phyloP scores from a whole-genome alignment of 2,797 vertebrate genomes.

The Loriculus beryllinus region DNA sequence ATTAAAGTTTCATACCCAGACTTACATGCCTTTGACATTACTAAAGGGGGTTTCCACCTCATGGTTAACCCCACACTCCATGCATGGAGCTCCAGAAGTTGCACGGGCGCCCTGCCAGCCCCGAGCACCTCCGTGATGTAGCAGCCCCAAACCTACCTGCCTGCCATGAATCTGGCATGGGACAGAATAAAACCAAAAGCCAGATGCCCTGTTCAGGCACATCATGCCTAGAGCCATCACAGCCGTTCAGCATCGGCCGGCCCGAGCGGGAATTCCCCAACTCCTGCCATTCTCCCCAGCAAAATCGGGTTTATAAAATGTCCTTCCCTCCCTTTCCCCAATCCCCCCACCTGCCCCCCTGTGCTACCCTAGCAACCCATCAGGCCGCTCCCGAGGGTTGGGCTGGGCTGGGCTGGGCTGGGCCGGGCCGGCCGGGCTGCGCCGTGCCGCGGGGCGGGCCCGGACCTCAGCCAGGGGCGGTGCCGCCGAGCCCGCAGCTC shows the following conservation, averaged over 20 bases:
- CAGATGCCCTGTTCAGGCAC: accelerated
- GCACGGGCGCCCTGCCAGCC: neutral
- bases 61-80: neutral
- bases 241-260: neutral
- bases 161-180: accelerated
- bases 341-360: neutral
- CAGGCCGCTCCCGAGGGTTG: neutral
- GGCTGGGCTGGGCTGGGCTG: neutral
- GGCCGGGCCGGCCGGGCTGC: no score
- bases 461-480: neutral
- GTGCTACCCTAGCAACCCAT: accelerated
- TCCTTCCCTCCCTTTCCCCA: neutral
- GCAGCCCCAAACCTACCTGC: neutral
- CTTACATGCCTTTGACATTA: neutral
- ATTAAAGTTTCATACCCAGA: accelerated
- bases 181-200: no score
- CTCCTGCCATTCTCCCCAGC: accelerated
- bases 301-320: accelerated
- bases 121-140: neutral
- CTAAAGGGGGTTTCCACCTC: accelerated
- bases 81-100: accelerated
- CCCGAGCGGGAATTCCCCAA: accelerated
- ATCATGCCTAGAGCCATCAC: accelerated
- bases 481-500: neutral
- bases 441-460: neutral